Conservation (phyloP, 2,113 vertebrate species). For the Brienomyrus longianalis region DNA sequence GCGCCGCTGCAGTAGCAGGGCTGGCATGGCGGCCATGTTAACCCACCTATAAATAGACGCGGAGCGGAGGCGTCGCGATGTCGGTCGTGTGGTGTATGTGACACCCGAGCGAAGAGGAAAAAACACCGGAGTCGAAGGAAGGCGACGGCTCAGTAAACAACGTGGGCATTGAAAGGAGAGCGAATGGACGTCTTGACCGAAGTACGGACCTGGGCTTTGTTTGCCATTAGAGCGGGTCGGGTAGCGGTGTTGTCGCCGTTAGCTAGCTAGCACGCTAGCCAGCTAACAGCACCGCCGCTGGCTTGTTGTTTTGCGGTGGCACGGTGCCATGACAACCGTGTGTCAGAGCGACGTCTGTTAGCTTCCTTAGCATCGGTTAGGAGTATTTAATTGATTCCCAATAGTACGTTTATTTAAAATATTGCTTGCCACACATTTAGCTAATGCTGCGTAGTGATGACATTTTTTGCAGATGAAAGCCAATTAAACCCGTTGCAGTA, state of each 20-base stretch:
- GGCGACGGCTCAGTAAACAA: background rate
- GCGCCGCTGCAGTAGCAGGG: slow-evolving; percentile 35
- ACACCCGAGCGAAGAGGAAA: background rate
- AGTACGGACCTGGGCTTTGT: background rate
- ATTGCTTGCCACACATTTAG: background rate
- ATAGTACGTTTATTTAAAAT: background rate
- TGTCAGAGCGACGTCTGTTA: slow-evolving; percentile 4
- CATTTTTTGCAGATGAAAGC: background rate
- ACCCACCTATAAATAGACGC: slow-evolving; percentile 57
- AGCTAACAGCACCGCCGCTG: slow-evolving; percentile 22
- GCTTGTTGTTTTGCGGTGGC: slow-evolving; percentile 19
- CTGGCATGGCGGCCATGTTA: slow-evolving; percentile 68
- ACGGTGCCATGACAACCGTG: slow-evolving; percentile 51
- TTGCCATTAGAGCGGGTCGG: background rate
- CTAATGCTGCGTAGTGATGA: background rate
- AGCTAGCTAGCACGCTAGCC: slow-evolving; percentile 17
- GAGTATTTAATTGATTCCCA: background rate
- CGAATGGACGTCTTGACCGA: background rate
- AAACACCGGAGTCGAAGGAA: background rate
- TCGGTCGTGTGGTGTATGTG: slow-evolving; percentile 15
- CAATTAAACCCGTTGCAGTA: background rate
- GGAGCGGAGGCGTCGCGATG: slow-evolving; percentile 27
- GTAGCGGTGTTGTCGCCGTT: background rate
- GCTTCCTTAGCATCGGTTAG: background rate
- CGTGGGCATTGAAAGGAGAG: background rate